A percentile compares a stretch with the other conserved stretches of the same genome.
These are phyloP conservation scores for Cyanistes caeruleus DNA, from an alignment of 2,113 vertebrate genomes.

Conservation along the genomic window DNA sequence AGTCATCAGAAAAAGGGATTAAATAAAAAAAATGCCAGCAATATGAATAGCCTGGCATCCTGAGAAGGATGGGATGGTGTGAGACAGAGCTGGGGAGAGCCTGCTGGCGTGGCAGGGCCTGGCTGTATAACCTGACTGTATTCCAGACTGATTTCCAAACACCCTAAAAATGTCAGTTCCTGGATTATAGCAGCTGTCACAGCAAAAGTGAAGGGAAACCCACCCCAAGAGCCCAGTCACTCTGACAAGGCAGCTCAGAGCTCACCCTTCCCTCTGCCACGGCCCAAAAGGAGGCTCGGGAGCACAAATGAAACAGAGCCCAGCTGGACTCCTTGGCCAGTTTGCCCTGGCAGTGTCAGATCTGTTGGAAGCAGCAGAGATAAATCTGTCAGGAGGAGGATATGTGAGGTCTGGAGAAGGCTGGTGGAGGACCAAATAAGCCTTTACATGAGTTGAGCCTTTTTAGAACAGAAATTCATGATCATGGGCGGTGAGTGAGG, in stretches of 20 bases:
- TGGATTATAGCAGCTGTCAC: rapidly evolving
- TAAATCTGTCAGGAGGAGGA: neutral
- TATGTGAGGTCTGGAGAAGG: neutral
- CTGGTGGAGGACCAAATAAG: neutral
- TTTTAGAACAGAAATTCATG: neutral
- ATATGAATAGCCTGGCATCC: neutral
- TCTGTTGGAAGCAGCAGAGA: neutral
- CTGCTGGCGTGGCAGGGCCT: neutral
- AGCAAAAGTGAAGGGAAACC: neutral
- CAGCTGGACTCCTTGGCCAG: neutral
- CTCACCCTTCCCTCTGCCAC: neutral
- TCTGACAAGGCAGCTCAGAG: neutral
- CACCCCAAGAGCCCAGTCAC: neutral
- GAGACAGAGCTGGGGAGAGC: neutral
- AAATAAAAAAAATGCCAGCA: neutral
- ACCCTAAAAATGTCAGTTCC: neutral
- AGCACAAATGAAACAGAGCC: neutral
- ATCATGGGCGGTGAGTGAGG: rapidly evolving
- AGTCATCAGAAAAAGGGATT: neutral
- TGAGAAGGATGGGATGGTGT: neutral
- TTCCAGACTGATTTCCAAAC: neutral
- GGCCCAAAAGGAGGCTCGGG: neutral
- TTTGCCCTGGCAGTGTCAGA: neutral
- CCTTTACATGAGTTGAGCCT: neutral
- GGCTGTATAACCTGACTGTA: rapidly evolving